Conservation (phyloP, 2,113 vertebrate species). For the Oreotrochilus melanogaster region DNA sequence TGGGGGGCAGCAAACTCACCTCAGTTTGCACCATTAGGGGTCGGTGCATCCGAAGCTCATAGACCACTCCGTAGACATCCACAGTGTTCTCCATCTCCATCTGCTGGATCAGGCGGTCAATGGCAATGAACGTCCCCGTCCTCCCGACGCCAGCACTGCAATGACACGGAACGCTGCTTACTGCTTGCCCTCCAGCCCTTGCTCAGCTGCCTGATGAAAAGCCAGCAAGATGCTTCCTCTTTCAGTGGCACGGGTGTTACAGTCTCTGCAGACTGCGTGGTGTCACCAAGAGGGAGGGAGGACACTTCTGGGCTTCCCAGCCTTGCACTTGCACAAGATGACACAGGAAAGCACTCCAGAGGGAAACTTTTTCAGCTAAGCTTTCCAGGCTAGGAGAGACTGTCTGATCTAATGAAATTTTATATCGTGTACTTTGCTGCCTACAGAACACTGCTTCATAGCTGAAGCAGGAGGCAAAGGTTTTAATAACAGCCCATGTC, state of each 20-base stretch:
- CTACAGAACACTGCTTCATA: accelerated
- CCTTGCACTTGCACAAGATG: background rate
- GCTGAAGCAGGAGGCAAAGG: background rate
- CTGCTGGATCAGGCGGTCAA: slow-evolving; percentile 92
- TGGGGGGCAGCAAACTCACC: slow-evolving; percentile 72
- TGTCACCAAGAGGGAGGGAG: background rate
- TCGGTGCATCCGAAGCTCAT: slow-evolving; percentile 93
- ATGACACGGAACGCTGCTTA: background rate
- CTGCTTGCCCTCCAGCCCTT: background rate
- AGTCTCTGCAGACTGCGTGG: background rate
- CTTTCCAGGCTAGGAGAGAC: background rate
- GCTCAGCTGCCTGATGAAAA: background rate
- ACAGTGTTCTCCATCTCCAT: slow-evolving; percentile 89
- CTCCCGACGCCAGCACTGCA: slow-evolving; percentile 94
- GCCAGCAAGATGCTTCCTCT: background rate
- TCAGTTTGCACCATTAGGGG: slow-evolving; percentile 97
- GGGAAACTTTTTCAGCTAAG: background rate
- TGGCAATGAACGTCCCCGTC: slow-evolving; percentile 94
- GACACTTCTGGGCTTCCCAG: background rate
- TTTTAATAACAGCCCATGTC: background rate
- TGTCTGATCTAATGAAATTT: background rate
- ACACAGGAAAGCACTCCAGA: background rate
- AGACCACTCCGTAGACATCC: slow-evolving; percentile 89
- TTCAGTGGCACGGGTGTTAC: background rate
- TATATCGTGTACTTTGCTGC: background rate